A percentile compares a stretch with the other conserved stretches of the same genome.
Evolutionary conservation across 2,113 vertebrate genomes (phyloP).

Genomic region (Perca fluviatilis): DNA sequence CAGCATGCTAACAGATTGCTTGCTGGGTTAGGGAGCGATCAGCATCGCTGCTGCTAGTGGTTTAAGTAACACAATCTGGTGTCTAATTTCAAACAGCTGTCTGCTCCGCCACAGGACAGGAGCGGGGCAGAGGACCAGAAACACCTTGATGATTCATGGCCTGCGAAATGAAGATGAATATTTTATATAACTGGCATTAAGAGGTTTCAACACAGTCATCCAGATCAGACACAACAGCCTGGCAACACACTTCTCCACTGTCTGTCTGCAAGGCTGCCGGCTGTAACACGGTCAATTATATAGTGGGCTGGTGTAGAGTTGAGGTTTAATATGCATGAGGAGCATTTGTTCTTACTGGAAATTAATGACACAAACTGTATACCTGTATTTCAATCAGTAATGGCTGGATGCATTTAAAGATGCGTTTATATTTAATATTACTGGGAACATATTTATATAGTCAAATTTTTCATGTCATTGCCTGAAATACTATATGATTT

Average conservation of each 20-base stretch:
- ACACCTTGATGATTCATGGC: slow-evolving; percentile 84
- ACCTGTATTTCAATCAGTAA: slow-evolving; percentile 43
- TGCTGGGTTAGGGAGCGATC: slow-evolving; percentile 75
- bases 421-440: slow-evolving; percentile 14
- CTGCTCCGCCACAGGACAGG: slow-evolving; percentile 75
- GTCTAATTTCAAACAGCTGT: slow-evolving; percentile 87
- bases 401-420: slow-evolving; percentile 28
- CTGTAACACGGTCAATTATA: slow-evolving; percentile 50
- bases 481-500: slow-evolving; percentile 39
- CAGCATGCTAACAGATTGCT: slow-evolving; percentile 78
- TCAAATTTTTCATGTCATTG: slow-evolving; percentile 12
- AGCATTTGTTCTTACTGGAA: slow-evolving; percentile 52
- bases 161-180: slow-evolving; percentile 81
- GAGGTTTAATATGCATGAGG: slow-evolving; percentile 50
- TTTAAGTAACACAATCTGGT: slow-evolving; percentile 87
- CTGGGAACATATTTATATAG: not conserved
- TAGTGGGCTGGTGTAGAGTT: slow-evolving; percentile 30
- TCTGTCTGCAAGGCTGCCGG: slow-evolving; percentile 34
- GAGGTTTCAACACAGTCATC: slow-evolving; percentile 64
- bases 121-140: slow-evolving; percentile 66
- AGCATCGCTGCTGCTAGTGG: slow-evolving; percentile 76
- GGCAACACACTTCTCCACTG: slow-evolving; percentile 45
- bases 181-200: slow-evolving; percentile 82
- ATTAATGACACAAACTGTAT: slow-evolving; percentile 42
- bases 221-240: slow-evolving; percentile 66